These are phyloP conservation scores for Drosophila cyrtoloma DNA, from an alignment of 2,888 invertebrate species.

Conservation along the genomic window DNA sequence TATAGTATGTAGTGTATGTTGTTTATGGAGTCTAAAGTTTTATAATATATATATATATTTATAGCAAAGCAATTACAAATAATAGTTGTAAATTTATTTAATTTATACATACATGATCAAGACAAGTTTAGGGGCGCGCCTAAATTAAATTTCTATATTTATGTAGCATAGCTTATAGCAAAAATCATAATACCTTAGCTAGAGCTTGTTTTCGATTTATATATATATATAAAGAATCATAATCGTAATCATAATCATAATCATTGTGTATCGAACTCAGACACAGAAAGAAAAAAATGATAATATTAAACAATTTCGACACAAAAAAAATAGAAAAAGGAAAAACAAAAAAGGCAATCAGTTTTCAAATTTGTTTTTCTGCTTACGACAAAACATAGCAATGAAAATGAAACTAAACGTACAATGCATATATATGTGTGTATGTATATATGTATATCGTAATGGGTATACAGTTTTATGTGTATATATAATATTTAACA, in stretches of 20 bases:
- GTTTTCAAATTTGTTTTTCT: conserved; percentile 18
- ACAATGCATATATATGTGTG: conserved; percentile 43
- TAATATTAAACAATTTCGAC: conserved; percentile 63
- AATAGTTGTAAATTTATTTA: conserved; percentile 59
- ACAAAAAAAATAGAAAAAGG: conserved; percentile 45
- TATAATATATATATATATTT: conserved; percentile 17
- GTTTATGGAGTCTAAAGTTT: conserved; percentile 23
- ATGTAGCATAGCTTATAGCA: conserved; percentile 73
- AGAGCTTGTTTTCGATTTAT: conserved; percentile 40
- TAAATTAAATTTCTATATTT: conserved; percentile 32
- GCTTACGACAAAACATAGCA: conserved; percentile 36
- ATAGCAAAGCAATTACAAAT: conserved; percentile 67
- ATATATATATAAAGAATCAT: conserved; percentile 22
- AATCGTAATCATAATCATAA: conserved; percentile 30
- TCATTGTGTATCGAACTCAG: conserved; percentile 41
- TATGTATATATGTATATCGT: conserved; percentile 51
- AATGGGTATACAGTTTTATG: conserved; percentile 61
- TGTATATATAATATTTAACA: conserved; percentile 60
- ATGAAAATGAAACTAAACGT: conserved; percentile 54
- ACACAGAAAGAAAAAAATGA: conserved; percentile 51
- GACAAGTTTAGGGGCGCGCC: conserved; percentile 53
- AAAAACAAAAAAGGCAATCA: conserved; percentile 38
- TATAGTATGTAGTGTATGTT: conserved; percentile 26
- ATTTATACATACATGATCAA: conserved; percentile 71
- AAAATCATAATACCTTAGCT: conserved; percentile 77